phyloP scores from a whole-genome alignment of 1,140 invertebrate genomes.

The Achroia grisella region DNA sequence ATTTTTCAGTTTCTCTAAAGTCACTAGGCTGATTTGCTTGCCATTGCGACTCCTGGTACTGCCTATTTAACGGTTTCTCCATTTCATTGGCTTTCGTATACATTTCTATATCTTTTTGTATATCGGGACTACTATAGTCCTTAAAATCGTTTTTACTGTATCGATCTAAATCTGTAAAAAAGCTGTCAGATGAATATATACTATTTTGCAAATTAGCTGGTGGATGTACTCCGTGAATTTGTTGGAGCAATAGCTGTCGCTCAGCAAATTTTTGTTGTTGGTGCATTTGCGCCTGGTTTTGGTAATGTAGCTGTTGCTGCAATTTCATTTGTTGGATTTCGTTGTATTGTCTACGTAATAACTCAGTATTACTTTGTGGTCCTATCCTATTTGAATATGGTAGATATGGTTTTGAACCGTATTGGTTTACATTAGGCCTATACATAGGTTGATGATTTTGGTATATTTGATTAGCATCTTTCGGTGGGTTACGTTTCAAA shows the following conservation, averaged over 20 bases:
- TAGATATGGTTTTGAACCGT: constrained; percentile 62
- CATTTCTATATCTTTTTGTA: constrained; percentile 49
- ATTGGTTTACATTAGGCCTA: constrained; percentile 61
- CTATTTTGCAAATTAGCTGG: constrained; percentile 67
- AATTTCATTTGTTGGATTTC: constrained; percentile 77
- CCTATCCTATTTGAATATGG: constrained; percentile 69
- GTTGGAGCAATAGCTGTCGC: constrained; percentile 71
- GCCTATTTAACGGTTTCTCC: constrained; percentile 40
- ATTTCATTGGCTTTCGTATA: constrained; percentile 56
- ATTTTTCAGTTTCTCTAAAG: constrained; percentile 41
- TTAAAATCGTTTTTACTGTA: constrained; percentile 67
- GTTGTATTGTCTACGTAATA: constrained; percentile 75
- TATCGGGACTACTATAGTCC: constrained; percentile 47
- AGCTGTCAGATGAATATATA: constrained; percentile 54
- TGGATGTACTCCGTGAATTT: constrained; percentile 69
- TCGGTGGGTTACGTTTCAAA: constrained; percentile 71
- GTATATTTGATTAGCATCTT: constrained; percentile 72
- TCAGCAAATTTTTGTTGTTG: constrained; percentile 77
- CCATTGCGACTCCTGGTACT: constrained; percentile 55
- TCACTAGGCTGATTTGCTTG: constrained; percentile 44
- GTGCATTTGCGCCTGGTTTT: constrained; percentile 76
- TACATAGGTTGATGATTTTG: constrained; percentile 71
- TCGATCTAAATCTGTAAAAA: constrained; percentile 57
- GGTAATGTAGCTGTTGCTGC: constrained; percentile 75
- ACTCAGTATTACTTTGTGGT: constrained; percentile 71